These are phyloP conservation scores for Sternotherus odoratus DNA, from an alignment of 2,797 vertebrate species.

Conservation along the genomic window DNA sequence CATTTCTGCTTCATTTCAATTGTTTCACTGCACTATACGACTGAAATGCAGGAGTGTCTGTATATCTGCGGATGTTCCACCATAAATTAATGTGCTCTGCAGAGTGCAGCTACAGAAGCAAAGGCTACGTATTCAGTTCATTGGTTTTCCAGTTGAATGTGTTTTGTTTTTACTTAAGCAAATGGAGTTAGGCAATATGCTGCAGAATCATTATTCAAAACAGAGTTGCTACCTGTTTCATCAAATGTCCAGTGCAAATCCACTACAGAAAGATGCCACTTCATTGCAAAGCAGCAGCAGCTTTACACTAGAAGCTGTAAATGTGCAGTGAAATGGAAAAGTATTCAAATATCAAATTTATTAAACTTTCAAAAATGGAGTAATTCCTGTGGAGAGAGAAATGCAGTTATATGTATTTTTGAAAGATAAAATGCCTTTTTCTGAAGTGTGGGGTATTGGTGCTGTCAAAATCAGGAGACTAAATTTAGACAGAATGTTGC, in stretches of 20 bases:
- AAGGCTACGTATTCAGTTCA: not conserved
- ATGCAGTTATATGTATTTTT: not conserved
- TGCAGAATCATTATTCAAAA: not conserved
- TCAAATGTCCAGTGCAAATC: not conserved
- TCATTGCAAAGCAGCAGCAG: not conserved
- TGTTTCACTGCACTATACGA: constrained; percentile 22
- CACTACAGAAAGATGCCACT: not conserved
- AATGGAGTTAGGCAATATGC: constrained; percentile 14
- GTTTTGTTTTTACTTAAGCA: constrained; percentile 35
- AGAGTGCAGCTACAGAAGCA: constrained; percentile 32
- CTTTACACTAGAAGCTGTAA: not conserved
- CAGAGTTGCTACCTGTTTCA: constrained; percentile 18
- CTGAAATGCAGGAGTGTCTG: not conserved
- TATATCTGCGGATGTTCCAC: constrained; percentile 20
- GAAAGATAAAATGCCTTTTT: not conserved
- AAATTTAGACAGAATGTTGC: not conserved
- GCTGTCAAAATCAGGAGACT: not conserved
- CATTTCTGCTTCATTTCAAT: constrained; percentile 20
- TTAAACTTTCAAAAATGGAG: not conserved
- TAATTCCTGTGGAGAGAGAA: not conserved
- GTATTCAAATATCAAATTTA: not conserved
- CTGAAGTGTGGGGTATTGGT: not conserved
- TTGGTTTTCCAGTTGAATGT: not conserved
- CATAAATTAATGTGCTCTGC: constrained; percentile 51
- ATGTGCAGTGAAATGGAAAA: not conserved